Evolutionary conservation across 2,888 invertebrate species (phyloP).

Genomic region (Frankliniella fusca): DNA sequence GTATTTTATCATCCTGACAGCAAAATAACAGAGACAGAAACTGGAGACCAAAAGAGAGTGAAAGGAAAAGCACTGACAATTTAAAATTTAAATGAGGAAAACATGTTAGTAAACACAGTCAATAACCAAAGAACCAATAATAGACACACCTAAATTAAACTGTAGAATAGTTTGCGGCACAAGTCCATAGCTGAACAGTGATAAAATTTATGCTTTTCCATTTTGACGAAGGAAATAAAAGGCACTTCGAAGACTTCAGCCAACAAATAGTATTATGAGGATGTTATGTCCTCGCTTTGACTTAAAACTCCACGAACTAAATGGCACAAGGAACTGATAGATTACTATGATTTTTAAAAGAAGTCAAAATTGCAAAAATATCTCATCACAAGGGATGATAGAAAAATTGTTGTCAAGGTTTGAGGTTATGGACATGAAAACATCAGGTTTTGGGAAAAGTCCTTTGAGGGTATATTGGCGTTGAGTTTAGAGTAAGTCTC

Average conservation of each 20-base stretch:
- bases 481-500: background rate
- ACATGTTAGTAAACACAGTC: background rate
- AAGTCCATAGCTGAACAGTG: background rate
- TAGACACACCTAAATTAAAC: background rate
- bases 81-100: background rate
- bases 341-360: background rate
- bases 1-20: too few relatives aligned
- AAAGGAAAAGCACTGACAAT: background rate
- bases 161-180: background rate
- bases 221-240: background rate
- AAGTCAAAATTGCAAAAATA: background rate
- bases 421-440: constrained; percentile 22
- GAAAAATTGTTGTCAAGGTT: background rate
- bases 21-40: too few relatives aligned
- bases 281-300: background rate
- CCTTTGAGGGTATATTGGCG: background rate
- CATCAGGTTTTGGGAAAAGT: background rate
- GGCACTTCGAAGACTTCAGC: background rate
- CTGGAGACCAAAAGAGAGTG: background rate
- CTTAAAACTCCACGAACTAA: background rate
- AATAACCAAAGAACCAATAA: background rate
- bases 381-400: background rate
- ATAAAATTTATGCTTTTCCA: background rate
- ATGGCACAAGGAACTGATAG: background rate
- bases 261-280: background rate